These are phyloP conservation scores for Stegodyphus mimosarum DNA, from an alignment of 1,140 invertebrate genomes.

Conservation along the genomic window DNA sequence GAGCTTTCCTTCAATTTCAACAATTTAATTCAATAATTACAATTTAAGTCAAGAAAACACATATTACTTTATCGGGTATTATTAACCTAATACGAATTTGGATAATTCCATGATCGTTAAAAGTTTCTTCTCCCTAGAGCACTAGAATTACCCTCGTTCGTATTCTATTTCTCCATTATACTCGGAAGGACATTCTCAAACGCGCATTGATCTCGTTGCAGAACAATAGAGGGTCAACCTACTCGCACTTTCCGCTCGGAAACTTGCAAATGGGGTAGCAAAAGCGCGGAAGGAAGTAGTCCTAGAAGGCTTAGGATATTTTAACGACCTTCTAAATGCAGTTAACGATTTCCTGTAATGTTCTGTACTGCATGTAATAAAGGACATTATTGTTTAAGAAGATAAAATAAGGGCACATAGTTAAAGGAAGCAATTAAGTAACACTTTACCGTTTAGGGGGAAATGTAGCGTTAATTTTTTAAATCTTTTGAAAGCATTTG, in stretches of 20 bases:
- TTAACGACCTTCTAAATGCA: constrained; percentile 43
- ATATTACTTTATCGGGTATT: too few relatives aligned
- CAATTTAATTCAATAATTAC: too few relatives aligned
- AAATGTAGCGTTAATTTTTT: too few relatives aligned
- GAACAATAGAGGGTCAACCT: constrained; percentile 26
- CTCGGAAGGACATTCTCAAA: constrained; percentile 24
- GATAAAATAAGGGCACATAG: background rate
- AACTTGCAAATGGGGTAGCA: constrained; percentile 12
- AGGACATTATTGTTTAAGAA: too few relatives aligned
- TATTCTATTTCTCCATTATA: constrained; percentile 2
- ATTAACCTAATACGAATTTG: too few relatives aligned
- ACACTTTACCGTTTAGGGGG: too few relatives aligned
- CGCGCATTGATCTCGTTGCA: constrained; percentile 32
- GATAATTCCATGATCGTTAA: too few relatives aligned
- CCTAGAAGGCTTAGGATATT: constrained; percentile 17
- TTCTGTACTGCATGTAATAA: background rate
- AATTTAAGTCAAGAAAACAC: too few relatives aligned
- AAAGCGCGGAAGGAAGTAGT: constrained; percentile 48
- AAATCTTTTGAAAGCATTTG: too few relatives aligned
- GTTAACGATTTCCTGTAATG: constrained; percentile 52
- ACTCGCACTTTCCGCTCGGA: background rate
- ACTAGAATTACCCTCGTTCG: too few relatives aligned
- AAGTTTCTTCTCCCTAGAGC: too few relatives aligned
- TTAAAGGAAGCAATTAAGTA: constrained; percentile 19
- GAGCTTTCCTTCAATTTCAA: too few relatives aligned